phyloP scores from a whole-genome alignment of 2,113 vertebrate genomes.

The Gavia stellata region DNA sequence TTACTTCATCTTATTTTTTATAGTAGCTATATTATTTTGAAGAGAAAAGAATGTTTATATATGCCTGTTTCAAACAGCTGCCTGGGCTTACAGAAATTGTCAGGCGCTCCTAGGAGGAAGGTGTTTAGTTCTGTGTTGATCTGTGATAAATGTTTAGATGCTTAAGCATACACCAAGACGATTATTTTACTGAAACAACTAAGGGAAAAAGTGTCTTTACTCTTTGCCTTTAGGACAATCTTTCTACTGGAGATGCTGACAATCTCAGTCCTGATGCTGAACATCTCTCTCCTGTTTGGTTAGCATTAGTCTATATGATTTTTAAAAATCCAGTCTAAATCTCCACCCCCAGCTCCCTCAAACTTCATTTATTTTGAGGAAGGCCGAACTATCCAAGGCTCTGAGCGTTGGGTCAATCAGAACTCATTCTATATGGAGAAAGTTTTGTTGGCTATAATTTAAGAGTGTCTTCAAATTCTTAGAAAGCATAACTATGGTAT shows the following conservation, averaged over 20 bases:
- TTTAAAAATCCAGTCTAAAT: background rate
- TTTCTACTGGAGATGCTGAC: background rate
- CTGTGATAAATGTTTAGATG: background rate
- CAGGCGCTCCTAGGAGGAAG: background rate
- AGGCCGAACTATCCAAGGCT: background rate
- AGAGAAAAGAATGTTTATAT: background rate
- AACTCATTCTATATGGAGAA: background rate
- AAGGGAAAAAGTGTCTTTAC: background rate
- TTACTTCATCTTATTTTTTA: background rate
- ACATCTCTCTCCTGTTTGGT: background rate
- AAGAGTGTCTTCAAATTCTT: background rate
- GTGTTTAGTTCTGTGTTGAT: background rate
- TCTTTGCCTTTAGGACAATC: background rate
- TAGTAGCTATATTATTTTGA: background rate
- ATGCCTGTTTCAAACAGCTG: background rate
- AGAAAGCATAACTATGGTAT: background rate
- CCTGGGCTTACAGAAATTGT: background rate
- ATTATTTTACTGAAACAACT: background rate
- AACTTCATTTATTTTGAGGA: background rate
- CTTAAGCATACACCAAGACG: background rate
- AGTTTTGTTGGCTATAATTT: background rate
- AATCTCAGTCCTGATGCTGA: background rate
- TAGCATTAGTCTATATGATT: background rate
- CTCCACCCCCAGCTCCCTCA: background rate
- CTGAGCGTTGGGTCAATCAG: background rate